A percentile compares a stretch with the other conserved stretches of the same genome.
Evolutionary conservation across 2,888 invertebrate species (phyloP).

Genomic region (Tethea ocularis): DNA sequence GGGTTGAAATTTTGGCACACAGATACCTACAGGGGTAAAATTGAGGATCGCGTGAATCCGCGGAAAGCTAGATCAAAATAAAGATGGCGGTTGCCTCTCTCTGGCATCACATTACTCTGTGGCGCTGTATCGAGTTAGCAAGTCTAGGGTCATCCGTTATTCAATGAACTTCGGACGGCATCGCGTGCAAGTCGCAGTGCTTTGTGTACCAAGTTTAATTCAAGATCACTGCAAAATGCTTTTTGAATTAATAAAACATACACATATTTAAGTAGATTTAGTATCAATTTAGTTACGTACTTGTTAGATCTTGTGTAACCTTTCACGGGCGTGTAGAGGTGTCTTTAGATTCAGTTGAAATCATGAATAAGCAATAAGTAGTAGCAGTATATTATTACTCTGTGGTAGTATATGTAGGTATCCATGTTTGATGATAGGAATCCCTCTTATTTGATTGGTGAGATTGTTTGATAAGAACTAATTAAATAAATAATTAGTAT

Average conservation of each 20-base stretch:
- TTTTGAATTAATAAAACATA: conserved; percentile 3
- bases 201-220: conserved; percentile 16
- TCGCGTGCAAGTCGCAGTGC: conserved; percentile 15
- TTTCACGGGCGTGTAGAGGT: background rate
- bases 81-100: background rate
- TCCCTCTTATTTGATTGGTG: background rate
- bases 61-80: too few species aligned
- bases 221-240: conserved; percentile 15
- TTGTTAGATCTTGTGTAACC: background rate
- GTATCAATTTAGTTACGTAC: background rate
- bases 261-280: background rate
- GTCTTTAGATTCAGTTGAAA: too few species aligned
- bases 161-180: conserved; percentile 36
- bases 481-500: too few species aligned
- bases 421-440: too few species aligned
- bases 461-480: too few species aligned
- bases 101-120: background rate
- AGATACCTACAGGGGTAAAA: too few species aligned
- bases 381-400: too few species aligned
- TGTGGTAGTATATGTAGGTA: too few species aligned
- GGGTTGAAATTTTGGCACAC: too few species aligned
- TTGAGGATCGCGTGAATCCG: too few species aligned
- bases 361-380: too few species aligned
- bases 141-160: conserved; percentile 46
- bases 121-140: conserved; percentile 22